These are phyloP conservation scores for Diglossa cyanea DNA, from an alignment of 2,797 vertebrate species.

Conservation along the genomic window DNA sequence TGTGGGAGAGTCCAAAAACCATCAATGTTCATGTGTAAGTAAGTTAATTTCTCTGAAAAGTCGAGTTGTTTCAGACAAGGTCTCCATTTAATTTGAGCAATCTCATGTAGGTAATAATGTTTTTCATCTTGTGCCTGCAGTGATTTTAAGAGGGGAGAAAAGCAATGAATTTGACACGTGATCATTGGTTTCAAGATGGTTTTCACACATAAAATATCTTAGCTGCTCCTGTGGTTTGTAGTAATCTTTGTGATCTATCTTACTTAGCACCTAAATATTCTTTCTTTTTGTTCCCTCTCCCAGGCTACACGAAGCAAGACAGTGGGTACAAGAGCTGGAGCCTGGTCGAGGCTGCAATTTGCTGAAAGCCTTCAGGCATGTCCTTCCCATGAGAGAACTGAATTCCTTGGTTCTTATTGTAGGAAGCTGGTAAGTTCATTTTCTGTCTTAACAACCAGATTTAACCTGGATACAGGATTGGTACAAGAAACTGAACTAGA, in stretches of 20 bases:
- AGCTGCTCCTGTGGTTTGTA: neutral
- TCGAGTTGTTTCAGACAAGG: neutral
- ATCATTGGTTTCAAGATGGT: neutral
- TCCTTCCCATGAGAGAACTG: slow-evolving; percentile 58
- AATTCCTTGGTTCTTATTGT: slow-evolving; percentile 75
- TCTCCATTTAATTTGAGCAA: neutral
- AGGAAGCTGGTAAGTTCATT: slow-evolving; percentile 74
- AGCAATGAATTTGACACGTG: neutral
- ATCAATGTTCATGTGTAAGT: slow-evolving; percentile 72
- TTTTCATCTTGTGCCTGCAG: neutral
- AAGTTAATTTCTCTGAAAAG: neutral
- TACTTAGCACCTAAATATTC: neutral
- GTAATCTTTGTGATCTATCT: neutral
- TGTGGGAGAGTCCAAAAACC: slow-evolving; percentile 73
- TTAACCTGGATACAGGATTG: neutral
- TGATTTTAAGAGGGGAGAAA: neutral
- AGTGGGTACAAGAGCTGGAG: slow-evolving; percentile 71
- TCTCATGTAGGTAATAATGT: neutral
- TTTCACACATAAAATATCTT: neutral
- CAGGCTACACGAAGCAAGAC: slow-evolving; percentile 75
- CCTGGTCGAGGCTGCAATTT: slow-evolving; percentile 75
- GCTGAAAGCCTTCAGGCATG: slow-evolving; percentile 72
- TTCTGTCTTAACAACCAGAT: neutral
- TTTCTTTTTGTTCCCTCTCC: neutral
- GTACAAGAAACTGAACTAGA: neutral